phyloP scores from a whole-genome alignment of 2,888 invertebrate genomes.

The Leuctra nigra region DNA sequence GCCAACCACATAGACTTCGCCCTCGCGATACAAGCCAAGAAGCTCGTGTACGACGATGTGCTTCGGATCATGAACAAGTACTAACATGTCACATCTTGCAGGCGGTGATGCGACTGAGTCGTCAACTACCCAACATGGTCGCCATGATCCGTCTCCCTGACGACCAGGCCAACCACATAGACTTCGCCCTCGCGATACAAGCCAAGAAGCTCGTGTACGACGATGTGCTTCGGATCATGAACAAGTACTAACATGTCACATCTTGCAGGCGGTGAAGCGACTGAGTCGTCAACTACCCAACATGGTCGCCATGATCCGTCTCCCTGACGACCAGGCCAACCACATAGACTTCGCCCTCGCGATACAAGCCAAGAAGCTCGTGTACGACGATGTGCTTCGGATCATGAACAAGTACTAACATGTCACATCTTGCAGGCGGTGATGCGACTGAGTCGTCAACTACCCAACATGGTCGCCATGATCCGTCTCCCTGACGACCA shows the following conservation, averaged over 20 bases:
- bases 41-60: not conserved
- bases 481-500: not conserved
- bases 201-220: not conserved
- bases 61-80: not conserved
- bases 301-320: not conserved
- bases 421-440: slow-evolving; percentile 9
- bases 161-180: not conserved
- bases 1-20: slow-evolving; percentile 1
- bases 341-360: slow-evolving; percentile 2
- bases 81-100: not conserved
- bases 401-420: too few species aligned
- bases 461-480: slow-evolving; percentile 1
- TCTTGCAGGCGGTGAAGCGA: not conserved
- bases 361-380: not conserved
- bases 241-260: not conserved
- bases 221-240: not conserved
- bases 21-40: not conserved
- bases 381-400: not conserved
- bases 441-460: not conserved
- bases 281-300: not conserved
- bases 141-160: not conserved
- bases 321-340: not conserved
- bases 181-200: not conserved
- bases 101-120: not conserved
- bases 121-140: not conserved